A percentile compares a stretch with the other conserved stretches of the same genome.
Evolutionary conservation across 1,140 invertebrate species (phyloP).

Genomic region (Caenorhabditis tropicalis): DNA sequence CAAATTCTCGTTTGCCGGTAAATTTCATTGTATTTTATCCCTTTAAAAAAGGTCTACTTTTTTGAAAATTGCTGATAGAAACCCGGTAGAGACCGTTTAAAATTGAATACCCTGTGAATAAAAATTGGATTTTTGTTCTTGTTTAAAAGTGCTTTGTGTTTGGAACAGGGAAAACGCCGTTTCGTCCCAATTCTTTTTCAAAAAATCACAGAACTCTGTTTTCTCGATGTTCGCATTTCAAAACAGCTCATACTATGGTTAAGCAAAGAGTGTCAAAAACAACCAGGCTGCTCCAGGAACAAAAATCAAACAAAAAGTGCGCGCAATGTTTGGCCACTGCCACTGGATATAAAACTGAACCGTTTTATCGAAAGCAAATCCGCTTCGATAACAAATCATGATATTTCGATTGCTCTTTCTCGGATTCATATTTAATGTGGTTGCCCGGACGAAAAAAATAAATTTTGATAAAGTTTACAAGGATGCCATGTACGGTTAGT

Average conservation of each 20-base stretch:
- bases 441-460: conserved; percentile 9
- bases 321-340: neutral
- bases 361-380: neutral
- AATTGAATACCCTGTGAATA: too few species aligned
- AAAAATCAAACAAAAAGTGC: conserved; percentile 23
- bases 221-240: neutral
- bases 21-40: too few species aligned
- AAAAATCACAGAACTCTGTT: too few species aligned
- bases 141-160: too few species aligned
- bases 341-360: neutral
- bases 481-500: conserved; percentile 26
- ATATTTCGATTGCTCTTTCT: neutral
- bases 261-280: conserved; percentile 38
- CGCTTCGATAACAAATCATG: neutral
- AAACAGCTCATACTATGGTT: neutral
- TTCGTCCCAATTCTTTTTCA: too few species aligned
- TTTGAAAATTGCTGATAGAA: too few species aligned
- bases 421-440: neutral
- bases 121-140: too few species aligned
- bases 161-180: too few species aligned
- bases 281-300: neutral
- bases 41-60: too few species aligned
- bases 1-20: too few species aligned
- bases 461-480: conserved; percentile 28
- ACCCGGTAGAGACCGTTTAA: too few species aligned